Percentiles rank a stretch among this genome's conserved stretches.
Evolutionary conservation across 2,797 vertebrate genomes (phyloP).

Genomic region (Micromesistius poutassou): DNA sequence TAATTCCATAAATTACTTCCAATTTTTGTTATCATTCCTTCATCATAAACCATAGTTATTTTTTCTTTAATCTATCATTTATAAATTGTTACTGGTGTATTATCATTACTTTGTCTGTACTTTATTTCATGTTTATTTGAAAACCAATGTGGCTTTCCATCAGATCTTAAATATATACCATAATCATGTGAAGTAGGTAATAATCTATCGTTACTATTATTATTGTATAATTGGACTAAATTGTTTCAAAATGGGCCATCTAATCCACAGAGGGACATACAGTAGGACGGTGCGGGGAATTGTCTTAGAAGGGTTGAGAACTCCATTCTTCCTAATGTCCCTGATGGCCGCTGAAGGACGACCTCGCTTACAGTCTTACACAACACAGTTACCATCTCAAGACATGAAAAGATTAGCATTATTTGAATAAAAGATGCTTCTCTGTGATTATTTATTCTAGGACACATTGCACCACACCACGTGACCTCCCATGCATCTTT

Average conservation of each 20-base stretch:
- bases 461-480: neutral
- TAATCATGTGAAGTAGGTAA: neutral
- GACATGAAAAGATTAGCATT: neutral
- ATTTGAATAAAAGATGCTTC: neutral
- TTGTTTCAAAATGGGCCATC: neutral
- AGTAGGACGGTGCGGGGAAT: neutral
- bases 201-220: neutral
- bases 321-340: neutral
- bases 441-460: neutral
- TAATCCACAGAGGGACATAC: neutral
- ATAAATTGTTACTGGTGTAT: neutral
- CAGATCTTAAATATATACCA: neutral
- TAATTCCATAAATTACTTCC: neutral
- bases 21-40: neutral
- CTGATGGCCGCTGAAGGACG: neutral
- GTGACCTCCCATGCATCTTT: neutral
- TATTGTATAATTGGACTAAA: neutral
- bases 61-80: neutral
- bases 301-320: neutral
- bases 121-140: neutral
- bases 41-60: neutral
- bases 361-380: neutral
- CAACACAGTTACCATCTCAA: neutral
- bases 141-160: neutral
- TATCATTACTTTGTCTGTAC: neutral